phyloP scores from a whole-genome alignment of 2,113 vertebrate genomes.

The Amia ocellicauda region DNA sequence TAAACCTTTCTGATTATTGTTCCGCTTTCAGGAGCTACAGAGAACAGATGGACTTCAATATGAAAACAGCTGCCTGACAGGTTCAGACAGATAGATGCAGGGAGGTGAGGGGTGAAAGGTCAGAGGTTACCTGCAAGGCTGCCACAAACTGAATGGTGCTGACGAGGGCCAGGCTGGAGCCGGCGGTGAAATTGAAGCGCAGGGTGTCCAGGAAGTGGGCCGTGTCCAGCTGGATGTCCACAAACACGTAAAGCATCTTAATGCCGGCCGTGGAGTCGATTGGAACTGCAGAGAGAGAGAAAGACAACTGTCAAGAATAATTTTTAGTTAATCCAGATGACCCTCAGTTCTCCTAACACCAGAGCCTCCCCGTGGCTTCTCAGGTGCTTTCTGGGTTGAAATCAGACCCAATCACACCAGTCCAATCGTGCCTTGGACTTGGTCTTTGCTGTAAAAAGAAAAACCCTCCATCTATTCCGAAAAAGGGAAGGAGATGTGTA shows the following conservation, averaged over 20 bases:
- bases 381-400: no score
- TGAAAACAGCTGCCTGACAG: no score
- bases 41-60: no score
- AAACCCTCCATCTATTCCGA: slow-evolving; percentile 52
- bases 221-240: slow-evolving; percentile 93
- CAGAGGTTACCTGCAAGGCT: slow-evolving; percentile 79
- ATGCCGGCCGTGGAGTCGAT: slow-evolving; percentile 83
- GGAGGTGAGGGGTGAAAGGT: background rate
- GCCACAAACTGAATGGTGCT: slow-evolving; percentile 98
- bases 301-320: slow-evolving; percentile 27
- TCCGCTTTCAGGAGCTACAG: no score
- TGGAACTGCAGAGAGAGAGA: slow-evolving; percentile 70
- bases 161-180: slow-evolving; percentile 80
- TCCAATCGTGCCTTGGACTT: slow-evolving; percentile 20
- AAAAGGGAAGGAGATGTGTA: slow-evolving; percentile 43
- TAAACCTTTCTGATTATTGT: no score
- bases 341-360: no score
- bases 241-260: slow-evolving; percentile 94
- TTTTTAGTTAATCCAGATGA: slow-evolving; percentile 38
- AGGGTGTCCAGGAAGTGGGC: slow-evolving; percentile 88
- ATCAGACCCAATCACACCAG: no score
- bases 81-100: no score
- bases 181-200: slow-evolving; percentile 78
- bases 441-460: slow-evolving; percentile 29
- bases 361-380: no score